Evolutionary conservation across 2,888 invertebrate species (phyloP).

Genomic region (Theristus sp.): DNA sequence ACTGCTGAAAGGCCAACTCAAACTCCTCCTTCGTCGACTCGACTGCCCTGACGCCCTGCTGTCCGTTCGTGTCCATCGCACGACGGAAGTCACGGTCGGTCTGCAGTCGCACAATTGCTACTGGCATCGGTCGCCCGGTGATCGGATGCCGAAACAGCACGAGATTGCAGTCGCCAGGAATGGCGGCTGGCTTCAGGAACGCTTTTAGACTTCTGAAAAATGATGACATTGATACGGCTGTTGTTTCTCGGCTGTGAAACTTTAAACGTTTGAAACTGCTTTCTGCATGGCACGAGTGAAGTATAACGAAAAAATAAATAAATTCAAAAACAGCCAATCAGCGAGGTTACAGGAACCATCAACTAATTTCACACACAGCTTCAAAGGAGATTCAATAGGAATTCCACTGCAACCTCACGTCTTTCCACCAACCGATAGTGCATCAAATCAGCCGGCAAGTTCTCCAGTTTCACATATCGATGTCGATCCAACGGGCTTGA

Average conservation of each 20-base stretch:
- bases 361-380: no score
- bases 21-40: background rate
- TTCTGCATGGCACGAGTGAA: no score
- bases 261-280: no score
- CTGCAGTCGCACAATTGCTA: background rate
- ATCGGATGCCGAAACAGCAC: background rate
- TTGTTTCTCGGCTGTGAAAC: no score
- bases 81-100: background rate
- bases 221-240: no score
- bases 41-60: background rate
- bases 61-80: background rate
- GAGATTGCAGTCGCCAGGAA: background rate
- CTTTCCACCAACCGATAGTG: background rate
- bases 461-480: background rate
- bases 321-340: no score
- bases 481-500: background rate
- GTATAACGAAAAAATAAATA: no score
- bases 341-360: no score
- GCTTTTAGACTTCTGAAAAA: background rate
- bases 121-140: background rate
- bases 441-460: background rate
- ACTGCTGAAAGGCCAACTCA: background rate
- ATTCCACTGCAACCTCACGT: background rate
- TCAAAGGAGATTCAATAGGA: no score
- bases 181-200: background rate